These are phyloP conservation scores for Brachionus calyciflorus DNA, from an alignment of 1,140 invertebrate species.

Conservation along the genomic window DNA sequence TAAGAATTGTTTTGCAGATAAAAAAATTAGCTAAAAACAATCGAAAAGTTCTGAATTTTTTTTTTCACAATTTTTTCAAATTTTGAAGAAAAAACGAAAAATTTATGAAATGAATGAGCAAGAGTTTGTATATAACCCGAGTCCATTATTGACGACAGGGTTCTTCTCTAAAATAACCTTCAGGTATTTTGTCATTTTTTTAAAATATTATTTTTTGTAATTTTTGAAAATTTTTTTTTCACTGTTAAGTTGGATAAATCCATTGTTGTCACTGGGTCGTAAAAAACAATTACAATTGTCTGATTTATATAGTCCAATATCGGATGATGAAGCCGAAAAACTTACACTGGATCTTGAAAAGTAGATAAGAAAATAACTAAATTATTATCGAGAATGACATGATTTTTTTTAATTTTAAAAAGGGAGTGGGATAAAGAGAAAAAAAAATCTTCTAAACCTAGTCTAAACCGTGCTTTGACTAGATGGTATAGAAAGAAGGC, in stretches of 20 bases:
- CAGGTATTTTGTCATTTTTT: no score
- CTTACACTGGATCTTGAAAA: slow-evolving; percentile 26
- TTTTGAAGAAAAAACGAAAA: no score
- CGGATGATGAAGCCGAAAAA: slow-evolving; percentile 18
- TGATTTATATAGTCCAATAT: slow-evolving; percentile 40
- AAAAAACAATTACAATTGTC: slow-evolving; percentile 41
- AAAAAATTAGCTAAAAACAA: not conserved
- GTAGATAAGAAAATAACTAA: no score
- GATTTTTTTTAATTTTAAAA: no score
- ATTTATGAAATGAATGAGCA: slow-evolving; percentile 25
- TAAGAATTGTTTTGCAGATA: not conserved
- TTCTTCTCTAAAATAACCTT: slow-evolving; percentile 6
- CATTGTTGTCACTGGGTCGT: not conserved
- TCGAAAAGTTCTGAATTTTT: not conserved
- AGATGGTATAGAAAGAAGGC: slow-evolving; percentile 40
- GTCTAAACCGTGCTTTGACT: not conserved
- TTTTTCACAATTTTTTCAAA: not conserved
- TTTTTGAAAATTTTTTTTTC: not conserved
- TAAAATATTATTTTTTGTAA: not conserved
- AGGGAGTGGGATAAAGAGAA: slow-evolving; percentile 34
- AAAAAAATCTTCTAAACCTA: not conserved
- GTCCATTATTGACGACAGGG: not conserved
- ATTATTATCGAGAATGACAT: no score
- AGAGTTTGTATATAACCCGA: slow-evolving; percentile 9
- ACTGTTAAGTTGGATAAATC: not conserved